Evolutionary conservation across 2,888 invertebrate species (phyloP).

Genomic region (Elegia similella): DNA sequence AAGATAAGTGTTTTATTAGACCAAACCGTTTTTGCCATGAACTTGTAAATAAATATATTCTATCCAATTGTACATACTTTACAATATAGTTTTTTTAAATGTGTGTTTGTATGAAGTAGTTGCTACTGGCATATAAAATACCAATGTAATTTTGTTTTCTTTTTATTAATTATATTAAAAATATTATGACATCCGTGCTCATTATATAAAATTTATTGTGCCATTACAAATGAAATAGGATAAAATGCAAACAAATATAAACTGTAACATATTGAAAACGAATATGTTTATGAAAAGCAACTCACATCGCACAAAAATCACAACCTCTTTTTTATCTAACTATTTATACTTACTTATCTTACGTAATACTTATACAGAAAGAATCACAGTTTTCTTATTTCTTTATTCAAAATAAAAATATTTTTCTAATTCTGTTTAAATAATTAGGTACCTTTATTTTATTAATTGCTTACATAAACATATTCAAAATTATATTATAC

Average conservation of each 20-base stretch:
- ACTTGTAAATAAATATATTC: slow-evolving; percentile 55
- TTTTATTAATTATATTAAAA: slow-evolving; percentile 18
- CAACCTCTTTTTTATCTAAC: background rate
- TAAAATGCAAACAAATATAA: slow-evolving; percentile 18
- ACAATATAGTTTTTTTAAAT: slow-evolving; percentile 33
- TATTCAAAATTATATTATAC: slow-evolving; percentile 23
- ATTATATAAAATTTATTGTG: slow-evolving; percentile 58
- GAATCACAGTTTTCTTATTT: no score
- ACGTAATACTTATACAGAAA: no score
- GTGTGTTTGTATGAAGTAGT: slow-evolving; percentile 37
- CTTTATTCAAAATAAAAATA: background rate
- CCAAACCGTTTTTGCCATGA: slow-evolving; percentile 74
- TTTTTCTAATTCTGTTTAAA: background rate
- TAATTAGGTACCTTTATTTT: background rate
- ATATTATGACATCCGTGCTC: slow-evolving; percentile 31
- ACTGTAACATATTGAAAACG: slow-evolving; percentile 5
- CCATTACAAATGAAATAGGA: slow-evolving; percentile 54
- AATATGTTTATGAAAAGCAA: slow-evolving; percentile 21
- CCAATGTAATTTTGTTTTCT: slow-evolving; percentile 21
- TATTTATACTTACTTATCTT: background rate
- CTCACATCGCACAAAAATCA: slow-evolving; percentile 4
- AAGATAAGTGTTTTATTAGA: slow-evolving; percentile 44
- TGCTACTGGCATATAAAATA: slow-evolving; percentile 29
- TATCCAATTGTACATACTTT: slow-evolving; percentile 41
- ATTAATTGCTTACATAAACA: slow-evolving; percentile 18